Evolutionary conservation across 92 coral and sea anemone species (phyloP).

Genomic region (Palythoa grandis): DNA sequence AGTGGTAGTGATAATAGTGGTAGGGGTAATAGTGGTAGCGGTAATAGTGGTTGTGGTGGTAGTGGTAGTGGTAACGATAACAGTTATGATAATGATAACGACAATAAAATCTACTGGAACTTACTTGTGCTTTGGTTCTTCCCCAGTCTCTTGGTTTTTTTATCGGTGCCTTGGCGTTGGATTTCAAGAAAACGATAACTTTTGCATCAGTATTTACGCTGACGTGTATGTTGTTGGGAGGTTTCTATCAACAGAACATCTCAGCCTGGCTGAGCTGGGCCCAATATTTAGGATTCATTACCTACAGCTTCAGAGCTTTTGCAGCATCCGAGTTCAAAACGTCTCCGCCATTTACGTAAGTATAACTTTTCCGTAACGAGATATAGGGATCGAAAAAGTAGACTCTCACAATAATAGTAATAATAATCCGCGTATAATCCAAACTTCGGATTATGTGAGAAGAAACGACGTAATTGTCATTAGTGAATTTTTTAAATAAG

Average conservation of each 20-base stretch:
- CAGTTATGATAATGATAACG: too few species aligned
- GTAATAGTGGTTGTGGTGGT: too few species aligned
- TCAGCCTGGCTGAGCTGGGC: constrained; percentile 91
- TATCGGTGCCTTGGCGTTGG: constrained; percentile 85
- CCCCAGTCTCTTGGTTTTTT: constrained; percentile 83
- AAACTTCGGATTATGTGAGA: too few species aligned
- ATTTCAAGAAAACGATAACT: constrained; percentile 78
- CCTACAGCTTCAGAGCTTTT: constrained; percentile 73
- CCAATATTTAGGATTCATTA: constrained; percentile 63
- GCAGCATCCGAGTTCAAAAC: constrained; percentile 71
- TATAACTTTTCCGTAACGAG: not conserved
- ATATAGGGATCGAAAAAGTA: too few species aligned
- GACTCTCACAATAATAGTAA: not conserved
- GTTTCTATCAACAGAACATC: constrained; percentile 79
- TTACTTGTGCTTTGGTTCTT: not conserved
- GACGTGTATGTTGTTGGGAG: constrained; percentile 82
- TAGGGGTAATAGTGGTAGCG: too few species aligned
- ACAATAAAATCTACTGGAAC: not conserved
- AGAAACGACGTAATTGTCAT: too few species aligned
- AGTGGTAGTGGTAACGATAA: too few species aligned
- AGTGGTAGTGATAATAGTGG: too few species aligned
- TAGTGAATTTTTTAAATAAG: too few species aligned
- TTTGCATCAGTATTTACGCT: constrained; percentile 74
- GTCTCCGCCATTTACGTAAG: constrained; percentile 74
- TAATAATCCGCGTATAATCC: too few species aligned